These are phyloP conservation scores for Mormyrus proboscirostris DNA, from an alignment of 2,797 vertebrate genomes.

Conservation along the genomic window DNA sequence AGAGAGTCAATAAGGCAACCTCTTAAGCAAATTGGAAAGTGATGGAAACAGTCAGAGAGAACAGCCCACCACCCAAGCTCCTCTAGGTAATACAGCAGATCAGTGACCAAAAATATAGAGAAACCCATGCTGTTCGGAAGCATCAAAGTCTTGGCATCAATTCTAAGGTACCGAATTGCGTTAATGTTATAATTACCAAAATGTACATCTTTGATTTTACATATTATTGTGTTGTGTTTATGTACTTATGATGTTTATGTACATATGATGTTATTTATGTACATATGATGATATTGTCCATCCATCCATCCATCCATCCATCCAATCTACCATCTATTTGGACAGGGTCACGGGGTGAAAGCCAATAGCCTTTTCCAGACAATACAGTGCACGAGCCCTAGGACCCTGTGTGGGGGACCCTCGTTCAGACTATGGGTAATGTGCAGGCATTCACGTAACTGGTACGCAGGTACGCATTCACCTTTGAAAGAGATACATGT, in stretches of 20 bases:
- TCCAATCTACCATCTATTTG: background rate
- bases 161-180: background rate
- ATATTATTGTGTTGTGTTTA: background rate
- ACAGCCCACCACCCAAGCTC: background rate
- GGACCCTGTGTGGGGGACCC: background rate
- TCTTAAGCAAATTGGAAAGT: background rate
- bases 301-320: too few relatives aligned
- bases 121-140: background rate
- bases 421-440: background rate
- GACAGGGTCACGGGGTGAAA: background rate
- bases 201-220: background rate
- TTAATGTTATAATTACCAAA: background rate
- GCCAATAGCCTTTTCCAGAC: background rate
- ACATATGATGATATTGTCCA: background rate
- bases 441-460: background rate
- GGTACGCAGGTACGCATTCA: background rate
- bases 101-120: background rate
- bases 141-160: background rate
- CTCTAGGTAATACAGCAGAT: background rate
- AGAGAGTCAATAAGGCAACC: background rate
- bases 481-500: background rate
- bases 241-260: background rate
- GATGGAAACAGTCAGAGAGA: background rate
- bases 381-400: background rate
- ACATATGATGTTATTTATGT: background rate